Evolutionary conservation across 2,888 invertebrate species (phyloP), one percentile per base, ranked within the genome.

Genomic region (Eilema caniola): DNA sequence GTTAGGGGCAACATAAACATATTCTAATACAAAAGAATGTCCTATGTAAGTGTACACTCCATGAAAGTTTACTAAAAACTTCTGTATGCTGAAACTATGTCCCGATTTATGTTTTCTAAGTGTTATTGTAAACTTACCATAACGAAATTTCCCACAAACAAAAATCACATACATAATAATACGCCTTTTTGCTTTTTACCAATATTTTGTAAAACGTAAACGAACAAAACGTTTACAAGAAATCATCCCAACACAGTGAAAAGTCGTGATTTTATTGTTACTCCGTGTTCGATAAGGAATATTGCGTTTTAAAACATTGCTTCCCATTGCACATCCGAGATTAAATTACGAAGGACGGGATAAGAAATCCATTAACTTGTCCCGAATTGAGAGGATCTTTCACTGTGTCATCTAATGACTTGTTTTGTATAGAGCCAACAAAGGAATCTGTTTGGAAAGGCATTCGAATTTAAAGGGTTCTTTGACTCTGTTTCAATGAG

Each of bases 321-420:
- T 41, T 47, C 37, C 2, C 16, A 63, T 25, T 23, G 63, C 28
- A 47, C 37, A 24, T 41, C 25, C 14, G 20, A 23, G 57, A 59
- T 63, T 63, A 25, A 63, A 37, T 63, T 25, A 47, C 63, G 20
- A 47, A 63, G 47, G 28, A 47, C 41, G 41, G 63, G 11, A 63
- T 28, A 59, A 62, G 37, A 53, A 67, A 12, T 33, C 41, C 25
- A 25, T 47, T 63, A 20, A 8, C 41, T 47, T 25, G n/a, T 25
- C 24, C 28, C 24, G 16, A 41, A 47, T 63, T 63, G 63, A 20
- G 10, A 63, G 47, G 20, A 41, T 41, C 16, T 25, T n/a, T 24
- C 10, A 47, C 63, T 20, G 16, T 37, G 57, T 33, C 56, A 24
- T 57, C 57, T 66, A 66, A 66, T 66, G 56, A 59, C 56, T 24